Conservation (phyloP, 1,140 invertebrate genomes). For the Drosophila orena region DNA sequence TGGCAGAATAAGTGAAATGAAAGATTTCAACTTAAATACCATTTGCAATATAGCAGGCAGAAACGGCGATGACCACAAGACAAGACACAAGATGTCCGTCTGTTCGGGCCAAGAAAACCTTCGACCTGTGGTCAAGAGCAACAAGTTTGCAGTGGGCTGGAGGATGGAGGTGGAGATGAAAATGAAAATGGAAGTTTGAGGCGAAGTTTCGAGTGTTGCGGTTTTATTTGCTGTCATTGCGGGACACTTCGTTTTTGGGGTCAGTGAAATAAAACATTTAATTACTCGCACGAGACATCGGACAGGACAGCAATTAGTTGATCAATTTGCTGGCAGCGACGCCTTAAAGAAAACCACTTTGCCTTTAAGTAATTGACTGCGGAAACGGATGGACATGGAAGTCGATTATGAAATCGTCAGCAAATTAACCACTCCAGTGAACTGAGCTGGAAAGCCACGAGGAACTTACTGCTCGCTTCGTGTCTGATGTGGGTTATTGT, state of each 20-base stretch:
- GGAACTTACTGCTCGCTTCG: neutral
- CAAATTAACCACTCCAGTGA: constrained; percentile 46
- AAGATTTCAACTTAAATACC: neutral
- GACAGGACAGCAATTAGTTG: constrained; percentile 25
- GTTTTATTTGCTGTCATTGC: constrained; percentile 10
- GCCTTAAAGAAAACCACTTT: constrained; percentile 31
- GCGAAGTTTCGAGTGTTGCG: constrained; percentile 2
- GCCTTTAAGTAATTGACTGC: constrained; percentile 52
- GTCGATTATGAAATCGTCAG: constrained; percentile 45
- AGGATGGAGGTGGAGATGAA: neutral
- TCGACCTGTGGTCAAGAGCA: constrained; percentile 54
- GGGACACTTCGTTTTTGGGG: constrained; percentile 24
- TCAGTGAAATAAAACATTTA: constrained; percentile 42
- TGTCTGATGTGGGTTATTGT: constrained; percentile 4
- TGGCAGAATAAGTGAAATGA: neutral
- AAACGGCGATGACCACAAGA: constrained; percentile 42
- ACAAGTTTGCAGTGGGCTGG: constrained; percentile 16
- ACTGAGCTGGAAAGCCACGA: constrained; percentile 11
- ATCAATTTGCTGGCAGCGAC: constrained; percentile 25
- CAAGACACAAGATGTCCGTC: constrained; percentile 31
- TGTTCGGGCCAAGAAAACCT: constrained; percentile 18
- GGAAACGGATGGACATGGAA: constrained; percentile 1
- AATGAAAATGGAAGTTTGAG: constrained; percentile 14
- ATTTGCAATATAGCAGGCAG: constrained; percentile 30
- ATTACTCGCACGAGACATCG: constrained; percentile 28